phyloP scores from a whole-genome alignment of 2,888 invertebrate genomes.

The Polymixis lichenea region DNA sequence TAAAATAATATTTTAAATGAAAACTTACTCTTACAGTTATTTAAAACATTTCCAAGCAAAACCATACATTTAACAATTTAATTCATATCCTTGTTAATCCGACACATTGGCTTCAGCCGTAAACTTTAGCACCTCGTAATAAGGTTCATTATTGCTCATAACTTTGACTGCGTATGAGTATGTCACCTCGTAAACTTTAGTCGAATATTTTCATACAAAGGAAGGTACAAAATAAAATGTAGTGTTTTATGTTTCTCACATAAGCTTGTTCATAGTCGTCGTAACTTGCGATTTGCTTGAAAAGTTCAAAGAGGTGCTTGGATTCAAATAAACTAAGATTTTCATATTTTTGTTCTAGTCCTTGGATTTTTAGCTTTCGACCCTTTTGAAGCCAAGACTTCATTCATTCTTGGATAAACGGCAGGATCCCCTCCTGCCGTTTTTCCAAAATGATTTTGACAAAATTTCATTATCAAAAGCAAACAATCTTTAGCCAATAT shows the following conservation, averaged over 20 bases:
- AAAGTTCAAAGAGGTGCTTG: slow-evolving; percentile 21
- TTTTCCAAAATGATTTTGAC: too few relatives aligned
- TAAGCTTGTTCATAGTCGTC: slow-evolving; percentile 51
- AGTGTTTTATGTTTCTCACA: slow-evolving; percentile 61
- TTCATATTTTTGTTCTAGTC: not conserved
- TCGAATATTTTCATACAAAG: slow-evolving; percentile 61
- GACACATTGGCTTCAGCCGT: slow-evolving; percentile 27
- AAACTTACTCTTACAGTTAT: slow-evolving; percentile 7
- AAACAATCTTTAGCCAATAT: too few relatives aligned
- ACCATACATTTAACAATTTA: slow-evolving; percentile 34
- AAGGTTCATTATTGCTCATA: slow-evolving; percentile 49
- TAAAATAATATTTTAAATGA: not conserved
- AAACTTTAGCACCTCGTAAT: slow-evolving; percentile 46
- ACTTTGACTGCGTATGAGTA: slow-evolving; percentile 37
- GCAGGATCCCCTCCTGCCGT: too few relatives aligned
- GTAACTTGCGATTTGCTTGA: slow-evolving; percentile 40
- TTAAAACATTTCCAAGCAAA: slow-evolving; percentile 44
- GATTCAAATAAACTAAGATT: slow-evolving; percentile 13
- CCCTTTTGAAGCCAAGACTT: not conserved
- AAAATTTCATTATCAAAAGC: too few relatives aligned
- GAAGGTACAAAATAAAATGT: slow-evolving; percentile 53
- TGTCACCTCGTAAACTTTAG: slow-evolving; percentile 56
- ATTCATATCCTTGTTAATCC: slow-evolving; percentile 49
- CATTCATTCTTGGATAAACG: too few relatives aligned
- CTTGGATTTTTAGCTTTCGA: not conserved